Conservation (phyloP, 2,888 invertebrate genomes). For the Chloroclystis v-ata region DNA sequence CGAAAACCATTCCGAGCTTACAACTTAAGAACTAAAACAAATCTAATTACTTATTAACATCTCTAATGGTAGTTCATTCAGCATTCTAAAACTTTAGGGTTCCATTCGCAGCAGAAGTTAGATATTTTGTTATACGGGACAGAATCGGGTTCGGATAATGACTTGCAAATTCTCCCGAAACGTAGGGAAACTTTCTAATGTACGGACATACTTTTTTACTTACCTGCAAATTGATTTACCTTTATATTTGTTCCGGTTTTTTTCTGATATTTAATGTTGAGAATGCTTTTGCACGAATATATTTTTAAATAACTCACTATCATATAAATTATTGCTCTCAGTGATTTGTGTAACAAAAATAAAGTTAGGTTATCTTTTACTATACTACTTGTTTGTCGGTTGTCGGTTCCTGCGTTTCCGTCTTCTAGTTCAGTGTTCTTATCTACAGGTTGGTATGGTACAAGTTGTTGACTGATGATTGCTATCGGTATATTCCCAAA, state of each 20-base stretch:
- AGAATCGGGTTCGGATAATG: slow-evolving; percentile 4
- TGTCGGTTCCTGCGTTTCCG: background rate
- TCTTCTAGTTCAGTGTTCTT: background rate
- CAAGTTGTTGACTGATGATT: background rate
- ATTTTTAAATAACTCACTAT: too few species aligned
- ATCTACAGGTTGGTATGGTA: slow-evolving; percentile 7
- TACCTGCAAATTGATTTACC: background rate
- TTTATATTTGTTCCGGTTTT: background rate
- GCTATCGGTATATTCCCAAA: too few species aligned
- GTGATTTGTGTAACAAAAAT: too few species aligned
- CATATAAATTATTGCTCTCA: too few species aligned
- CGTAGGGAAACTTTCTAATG: background rate
- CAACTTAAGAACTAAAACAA: too few species aligned
- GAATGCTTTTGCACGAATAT: too few species aligned
- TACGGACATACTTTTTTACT: background rate
- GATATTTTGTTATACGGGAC: slow-evolving; percentile 3
- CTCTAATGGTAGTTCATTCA: slow-evolving; percentile 3
- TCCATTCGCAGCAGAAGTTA: slow-evolving; percentile 4
- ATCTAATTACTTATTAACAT: slow-evolving; percentile 1
- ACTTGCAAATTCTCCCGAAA: slow-evolving; percentile 1
- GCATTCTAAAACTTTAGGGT: slow-evolving; percentile 10
- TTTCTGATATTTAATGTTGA: too few species aligned
- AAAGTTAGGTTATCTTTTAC: too few species aligned
- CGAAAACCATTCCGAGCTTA: too few species aligned
- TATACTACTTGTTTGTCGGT: background rate